Conservation (phyloP, 1,140 invertebrate species). For the Caenorhabditis elegans region WBcel235 BX284604.4:6170501-6171000, state of each 20-base stretch:
- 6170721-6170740: conserved; percentile 25
- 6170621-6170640: too few species aligned
- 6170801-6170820: conserved; percentile 35
- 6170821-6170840: neutral
- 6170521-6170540: conserved; percentile 52
- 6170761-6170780: conserved; percentile 46
- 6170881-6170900: too few species aligned
- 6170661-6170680: too few species aligned
- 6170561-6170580: conserved; percentile 52
- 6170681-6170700: too few species aligned
- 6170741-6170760: conserved; percentile 53
- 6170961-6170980: too few species aligned
- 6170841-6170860: too few species aligned
- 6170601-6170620: conserved; percentile 30
- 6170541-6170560: conserved; percentile 54
- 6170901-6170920: too few species aligned
- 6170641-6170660: too few species aligned
- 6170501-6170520: conserved; percentile 52
- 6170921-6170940: too few species aligned
- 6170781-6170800: conserved; percentile 40
- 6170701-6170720: neutral
- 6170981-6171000: too few species aligned
- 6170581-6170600: conserved; percentile 63
- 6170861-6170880: too few species aligned
- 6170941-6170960: too few species aligned